phyloP scores from a whole-genome alignment of 2,797 vertebrate species.

The Galago senegalensis region DNA sequence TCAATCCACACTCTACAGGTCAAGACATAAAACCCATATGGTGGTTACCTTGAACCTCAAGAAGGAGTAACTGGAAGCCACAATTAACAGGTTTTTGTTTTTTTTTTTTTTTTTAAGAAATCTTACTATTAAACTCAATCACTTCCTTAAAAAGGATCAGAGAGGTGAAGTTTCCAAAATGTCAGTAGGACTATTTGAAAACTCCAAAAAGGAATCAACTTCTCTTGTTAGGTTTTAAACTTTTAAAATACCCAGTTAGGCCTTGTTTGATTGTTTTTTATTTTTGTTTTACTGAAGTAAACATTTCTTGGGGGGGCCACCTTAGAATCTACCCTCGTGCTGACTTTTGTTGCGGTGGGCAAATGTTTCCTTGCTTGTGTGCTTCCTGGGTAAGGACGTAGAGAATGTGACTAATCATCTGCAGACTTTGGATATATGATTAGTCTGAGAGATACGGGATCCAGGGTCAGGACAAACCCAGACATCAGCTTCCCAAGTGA shows the following conservation, averaged over 20 bases:
- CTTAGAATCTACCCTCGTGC: slow-evolving; percentile 5
- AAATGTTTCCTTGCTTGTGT: slow-evolving; percentile 59
- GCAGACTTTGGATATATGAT: slow-evolving; percentile 24
- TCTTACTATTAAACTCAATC: not conserved
- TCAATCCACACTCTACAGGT: not conserved
- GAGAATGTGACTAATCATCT: slow-evolving; percentile 58
- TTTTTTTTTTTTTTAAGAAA: slow-evolving; percentile 6
- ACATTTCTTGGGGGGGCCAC: slow-evolving; percentile 68
- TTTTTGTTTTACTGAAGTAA: slow-evolving; percentile 57
- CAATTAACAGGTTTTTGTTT: not conserved
- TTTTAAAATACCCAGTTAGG: slow-evolving; percentile 49
- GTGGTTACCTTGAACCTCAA: not conserved
- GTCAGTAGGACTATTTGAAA: slow-evolving; percentile 61
- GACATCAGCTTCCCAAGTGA: slow-evolving; percentile 22
- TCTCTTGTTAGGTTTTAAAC: slow-evolving; percentile 23
- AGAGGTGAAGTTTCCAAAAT: slow-evolving; percentile 42
- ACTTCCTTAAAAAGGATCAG: slow-evolving; percentile 39
- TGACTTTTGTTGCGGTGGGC: slow-evolving; percentile 20
- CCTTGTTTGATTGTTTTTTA: slow-evolving; percentile 62
- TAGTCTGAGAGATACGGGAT: slow-evolving; percentile 32
- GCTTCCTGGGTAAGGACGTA: slow-evolving; percentile 49
- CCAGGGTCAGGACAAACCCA: slow-evolving; percentile 24
- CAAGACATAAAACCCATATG: not conserved
- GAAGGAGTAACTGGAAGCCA: not conserved
- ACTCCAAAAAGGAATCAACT: slow-evolving; percentile 53